phyloP scores from a whole-genome alignment of 2,113 vertebrate genomes.

The Dromaius novaehollandiae region DNA sequence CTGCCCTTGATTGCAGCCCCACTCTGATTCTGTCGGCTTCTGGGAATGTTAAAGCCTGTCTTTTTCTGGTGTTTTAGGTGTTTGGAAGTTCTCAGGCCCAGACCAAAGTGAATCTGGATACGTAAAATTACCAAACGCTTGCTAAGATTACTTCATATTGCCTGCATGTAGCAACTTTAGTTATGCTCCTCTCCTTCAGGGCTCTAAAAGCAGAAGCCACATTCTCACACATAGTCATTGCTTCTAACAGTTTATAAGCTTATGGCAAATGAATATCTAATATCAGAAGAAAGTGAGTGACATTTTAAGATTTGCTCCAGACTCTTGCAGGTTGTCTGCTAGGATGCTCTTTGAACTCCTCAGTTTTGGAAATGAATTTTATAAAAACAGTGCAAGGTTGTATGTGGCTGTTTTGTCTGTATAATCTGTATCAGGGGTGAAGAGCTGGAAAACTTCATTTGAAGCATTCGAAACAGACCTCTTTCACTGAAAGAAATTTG shows the following conservation, averaged over 20 bases:
- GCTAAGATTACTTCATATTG: neutral
- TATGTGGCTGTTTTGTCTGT: neutral
- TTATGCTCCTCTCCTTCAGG: neutral
- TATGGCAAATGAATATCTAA: neutral
- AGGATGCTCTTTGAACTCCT: neutral
- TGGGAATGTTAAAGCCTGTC: too few species aligned
- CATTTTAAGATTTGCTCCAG: neutral
- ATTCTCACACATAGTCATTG: neutral
- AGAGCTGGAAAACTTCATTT: neutral
- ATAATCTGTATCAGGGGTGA: neutral
- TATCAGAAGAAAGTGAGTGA: neutral
- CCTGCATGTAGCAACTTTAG: neutral
- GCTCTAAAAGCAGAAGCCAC: neutral
- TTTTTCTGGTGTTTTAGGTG: neutral
- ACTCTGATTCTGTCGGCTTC: neutral
- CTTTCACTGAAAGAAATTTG: neutral
- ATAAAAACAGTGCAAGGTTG: neutral
- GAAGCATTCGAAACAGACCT: accelerated
- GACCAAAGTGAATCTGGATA: neutral
- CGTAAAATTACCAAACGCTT: neutral
- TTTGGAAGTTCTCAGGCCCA: neutral
- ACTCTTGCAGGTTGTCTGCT: neutral
- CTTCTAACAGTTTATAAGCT: neutral
- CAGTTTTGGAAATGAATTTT: neutral
- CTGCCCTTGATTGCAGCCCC: neutral